A percentile compares a stretch with the other conserved stretches of the same genome.
These are phyloP conservation scores for Melanotaenia pygmaea DNA, from an alignment of 2,797 vertebrate genomes.

Conservation along the genomic window DNA sequence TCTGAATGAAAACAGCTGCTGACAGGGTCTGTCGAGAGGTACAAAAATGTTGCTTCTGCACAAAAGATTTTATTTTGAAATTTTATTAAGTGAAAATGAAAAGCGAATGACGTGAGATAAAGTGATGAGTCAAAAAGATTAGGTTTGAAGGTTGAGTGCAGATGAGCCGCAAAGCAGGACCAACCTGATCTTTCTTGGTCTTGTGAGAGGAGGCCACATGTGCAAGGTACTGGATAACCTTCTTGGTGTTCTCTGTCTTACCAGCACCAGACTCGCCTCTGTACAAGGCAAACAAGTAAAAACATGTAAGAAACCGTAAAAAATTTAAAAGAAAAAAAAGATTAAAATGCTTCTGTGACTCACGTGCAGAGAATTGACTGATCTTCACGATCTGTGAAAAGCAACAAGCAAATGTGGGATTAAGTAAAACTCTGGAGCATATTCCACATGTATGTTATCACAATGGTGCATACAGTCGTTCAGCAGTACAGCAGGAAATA, in stretches of 20 bases:
- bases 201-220: constrained; percentile 98
- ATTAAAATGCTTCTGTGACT: constrained; percentile 76
- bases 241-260: constrained; percentile 99
- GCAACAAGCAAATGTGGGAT: constrained; percentile 5
- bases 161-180: constrained; percentile 42
- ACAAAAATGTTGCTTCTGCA: background rate
- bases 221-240: constrained; percentile 98
- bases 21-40: background rate
- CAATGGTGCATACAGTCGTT: constrained; percentile 20
- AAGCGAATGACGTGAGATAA: constrained; percentile 1
- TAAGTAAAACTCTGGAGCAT: constrained; percentile 6
- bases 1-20: too few relatives aligned
- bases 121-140: background rate
- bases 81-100: background rate
- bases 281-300: constrained; percentile 4
- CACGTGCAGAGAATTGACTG: constrained; percentile 99
- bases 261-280: constrained; percentile 98
- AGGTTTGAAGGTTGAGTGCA: background rate
- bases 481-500: constrained; percentile 63
- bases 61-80: background rate
- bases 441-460: constrained; percentile 42
- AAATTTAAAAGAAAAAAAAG: background rate
- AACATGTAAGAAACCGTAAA: background rate
- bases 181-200: constrained; percentile 98
- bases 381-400: constrained; percentile 89